Evolutionary conservation across 2,888 invertebrate genomes (phyloP), one percentile per base, ranked within the genome.

Genomic region (Pristionchus mayeri): DNA sequence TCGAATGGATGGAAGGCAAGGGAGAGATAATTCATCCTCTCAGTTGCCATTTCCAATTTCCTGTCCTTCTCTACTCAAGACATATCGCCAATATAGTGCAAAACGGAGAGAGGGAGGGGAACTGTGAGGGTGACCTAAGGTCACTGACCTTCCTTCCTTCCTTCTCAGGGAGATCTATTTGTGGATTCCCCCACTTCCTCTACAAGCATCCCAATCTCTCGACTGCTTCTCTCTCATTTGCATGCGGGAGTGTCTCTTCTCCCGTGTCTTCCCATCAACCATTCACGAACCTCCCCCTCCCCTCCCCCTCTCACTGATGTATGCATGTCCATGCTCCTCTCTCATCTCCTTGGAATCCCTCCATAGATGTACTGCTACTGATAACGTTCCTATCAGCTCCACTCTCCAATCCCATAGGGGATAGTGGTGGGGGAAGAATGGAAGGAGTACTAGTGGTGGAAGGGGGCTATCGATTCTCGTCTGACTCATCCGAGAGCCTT

Each of bases 281-380:
- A 71, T 71, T 71, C 71, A 71, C 71, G 71, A 71, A 71, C 71
- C 71, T 71, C 71, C 40, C 40, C n/a, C 67, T 67, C 37, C 67
- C 71, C 34, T 71, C 71, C 71, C 24, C 24, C 37, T 21, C 40
- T 40, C 24, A 71, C 71, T 40, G 40, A 71, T 71, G 71, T 71
- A 71, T 71, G 71, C 71, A 71, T 71, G 71, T n/a, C n/a, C 24
- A 44, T 24, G 40, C n/a, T 24, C 11, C 44, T 44, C 44, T 44
- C 44, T 13, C 52, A 3, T 3, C 11, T n/a, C 24, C 57, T 4
- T 11, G 34, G 71, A 37, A 71, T 71, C 54, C 54, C 11, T n/a
- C 54, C 54, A 44, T 24, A 71, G 40, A 71, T 44, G 24, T 24
- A 57, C n/a, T n/a, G 54, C 11, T 54, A 54, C 54, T 54, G 54